These are phyloP conservation scores for Drosophila parthenogenetica DNA, from an alignment of 2,888 invertebrate species.

Conservation along the genomic window DNA sequence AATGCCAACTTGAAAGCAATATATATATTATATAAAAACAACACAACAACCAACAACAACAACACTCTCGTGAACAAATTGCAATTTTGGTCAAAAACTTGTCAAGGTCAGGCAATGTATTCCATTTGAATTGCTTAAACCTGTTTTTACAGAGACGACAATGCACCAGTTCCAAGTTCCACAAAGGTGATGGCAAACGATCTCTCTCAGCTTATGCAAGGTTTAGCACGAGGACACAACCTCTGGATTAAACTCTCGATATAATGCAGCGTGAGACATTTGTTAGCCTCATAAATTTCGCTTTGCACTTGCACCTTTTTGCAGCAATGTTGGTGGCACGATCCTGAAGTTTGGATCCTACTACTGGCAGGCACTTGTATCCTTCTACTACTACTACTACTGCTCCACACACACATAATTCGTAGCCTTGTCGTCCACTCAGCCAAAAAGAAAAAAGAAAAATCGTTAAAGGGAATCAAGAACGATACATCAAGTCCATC, in stretches of 20 bases:
- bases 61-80: constrained; percentile 39
- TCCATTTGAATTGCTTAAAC: constrained; percentile 58
- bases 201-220: constrained; percentile 7
- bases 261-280: constrained; percentile 57
- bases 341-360: constrained; percentile 6
- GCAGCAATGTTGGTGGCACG: constrained; percentile 38
- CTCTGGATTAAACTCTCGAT: constrained; percentile 10
- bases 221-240: constrained; percentile 13
- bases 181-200: constrained; percentile 1
- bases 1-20: constrained; percentile 80
- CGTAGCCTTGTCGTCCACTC: constrained; percentile 30
- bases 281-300: constrained; percentile 49
- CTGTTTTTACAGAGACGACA: constrained; percentile 62
- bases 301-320: constrained; percentile 59
- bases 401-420: constrained; percentile 1
- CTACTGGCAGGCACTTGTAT: constrained; percentile 9
- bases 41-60: constrained; percentile 29
- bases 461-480: constrained; percentile 82
- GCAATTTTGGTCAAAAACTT: constrained; percentile 15
- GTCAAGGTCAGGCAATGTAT: constrained; percentile 63
- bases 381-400: constrained; percentile 1
- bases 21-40: constrained; percentile 25
- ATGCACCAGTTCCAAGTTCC: constrained; percentile 1
- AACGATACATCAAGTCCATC: constrained; percentile 80
- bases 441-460: constrained; percentile 54